Conservation (phyloP, 2,797 vertebrate species). For the Gymnodraco acuticeps region DNA sequence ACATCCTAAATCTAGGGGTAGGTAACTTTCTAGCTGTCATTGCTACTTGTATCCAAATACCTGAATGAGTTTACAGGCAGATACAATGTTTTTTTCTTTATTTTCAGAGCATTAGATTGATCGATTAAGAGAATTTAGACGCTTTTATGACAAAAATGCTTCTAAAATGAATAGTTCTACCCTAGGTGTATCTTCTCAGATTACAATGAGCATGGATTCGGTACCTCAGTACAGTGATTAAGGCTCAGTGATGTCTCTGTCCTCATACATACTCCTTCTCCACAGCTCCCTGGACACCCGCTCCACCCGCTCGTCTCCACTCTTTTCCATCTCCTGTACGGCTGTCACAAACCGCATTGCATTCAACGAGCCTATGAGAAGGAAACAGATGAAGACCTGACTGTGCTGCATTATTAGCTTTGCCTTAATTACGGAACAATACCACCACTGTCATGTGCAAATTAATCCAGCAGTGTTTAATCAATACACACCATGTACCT, state of each 20-base stretch:
- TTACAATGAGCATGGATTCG: neutral
- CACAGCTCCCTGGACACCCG: conserved; percentile 92
- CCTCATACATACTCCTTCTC: conserved; percentile 87
- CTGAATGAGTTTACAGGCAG: too few relatives aligned
- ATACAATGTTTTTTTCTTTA: too few relatives aligned
- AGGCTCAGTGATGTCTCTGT: conserved; percentile 89
- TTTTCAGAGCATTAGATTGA: too few relatives aligned
- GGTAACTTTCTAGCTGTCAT: too few relatives aligned
- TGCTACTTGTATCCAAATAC: too few relatives aligned
- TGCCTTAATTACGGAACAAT: neutral
- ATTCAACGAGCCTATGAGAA: conserved; percentile 81
- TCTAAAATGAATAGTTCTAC: too few relatives aligned
- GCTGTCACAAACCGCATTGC: conserved; percentile 94
- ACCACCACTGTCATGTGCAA: neutral
- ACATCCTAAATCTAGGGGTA: neutral
- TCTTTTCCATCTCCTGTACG: conserved; percentile 75
- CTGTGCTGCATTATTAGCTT: neutral
- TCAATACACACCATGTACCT: conserved; percentile 77
- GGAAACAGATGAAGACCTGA: neutral
- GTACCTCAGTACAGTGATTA: conserved; percentile 82
- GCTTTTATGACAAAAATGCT: too few relatives aligned
- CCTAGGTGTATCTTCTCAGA: neutral
- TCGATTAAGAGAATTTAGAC: too few relatives aligned
- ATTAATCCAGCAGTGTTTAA: neutral
- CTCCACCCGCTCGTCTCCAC: conserved; percentile 82